Conservation (phyloP, 1,140 invertebrate genomes). For the Drosophila pectinifera region DNA sequence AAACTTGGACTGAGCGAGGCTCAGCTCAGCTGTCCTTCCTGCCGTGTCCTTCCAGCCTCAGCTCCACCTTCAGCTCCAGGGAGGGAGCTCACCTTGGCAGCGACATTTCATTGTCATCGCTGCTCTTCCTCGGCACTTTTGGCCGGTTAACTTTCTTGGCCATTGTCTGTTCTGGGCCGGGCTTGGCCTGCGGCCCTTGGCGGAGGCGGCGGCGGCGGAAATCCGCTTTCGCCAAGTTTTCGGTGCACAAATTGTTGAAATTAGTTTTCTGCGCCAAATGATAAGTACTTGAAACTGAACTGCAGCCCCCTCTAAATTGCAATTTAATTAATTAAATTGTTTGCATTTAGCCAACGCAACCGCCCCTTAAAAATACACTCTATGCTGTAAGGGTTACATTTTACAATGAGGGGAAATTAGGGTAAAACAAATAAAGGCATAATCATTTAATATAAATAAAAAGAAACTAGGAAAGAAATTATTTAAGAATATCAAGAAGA, state of each 20-base stretch:
- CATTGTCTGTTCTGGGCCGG: slow-evolving; percentile 53
- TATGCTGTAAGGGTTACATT: not conserved
- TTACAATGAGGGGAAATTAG: too few species aligned
- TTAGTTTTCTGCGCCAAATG: slow-evolving; percentile 79
- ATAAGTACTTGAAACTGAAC: slow-evolving; percentile 78
- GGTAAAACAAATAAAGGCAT: too few species aligned
- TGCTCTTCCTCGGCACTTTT: slow-evolving; percentile 3
- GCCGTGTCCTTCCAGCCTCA: slow-evolving; percentile 1
- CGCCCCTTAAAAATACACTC: not conserved
- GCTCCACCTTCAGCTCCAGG: slow-evolving; percentile 11
- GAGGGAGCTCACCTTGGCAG: slow-evolving; percentile 44
- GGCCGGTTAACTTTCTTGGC: slow-evolving; percentile 74
- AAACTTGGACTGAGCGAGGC: slow-evolving; percentile 38
- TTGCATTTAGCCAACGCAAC: slow-evolving; percentile 30
- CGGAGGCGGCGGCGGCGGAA: slow-evolving; percentile 43
- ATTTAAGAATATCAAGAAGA: too few species aligned
- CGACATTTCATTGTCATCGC: slow-evolving; percentile 77
- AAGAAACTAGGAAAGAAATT: too few species aligned
- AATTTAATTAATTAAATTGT: slow-evolving; percentile 82
- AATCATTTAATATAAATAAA: not conserved
- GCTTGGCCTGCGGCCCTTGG: slow-evolving; percentile 34
- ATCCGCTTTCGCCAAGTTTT: slow-evolving; percentile 77
- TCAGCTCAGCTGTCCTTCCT: slow-evolving; percentile 26
- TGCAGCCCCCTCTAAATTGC: slow-evolving; percentile 61
- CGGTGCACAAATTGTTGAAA: slow-evolving; percentile 80